Base-by-base conservation (phyloP, 2,113 vertebrate species). In the Cottus gobio region DNA sequence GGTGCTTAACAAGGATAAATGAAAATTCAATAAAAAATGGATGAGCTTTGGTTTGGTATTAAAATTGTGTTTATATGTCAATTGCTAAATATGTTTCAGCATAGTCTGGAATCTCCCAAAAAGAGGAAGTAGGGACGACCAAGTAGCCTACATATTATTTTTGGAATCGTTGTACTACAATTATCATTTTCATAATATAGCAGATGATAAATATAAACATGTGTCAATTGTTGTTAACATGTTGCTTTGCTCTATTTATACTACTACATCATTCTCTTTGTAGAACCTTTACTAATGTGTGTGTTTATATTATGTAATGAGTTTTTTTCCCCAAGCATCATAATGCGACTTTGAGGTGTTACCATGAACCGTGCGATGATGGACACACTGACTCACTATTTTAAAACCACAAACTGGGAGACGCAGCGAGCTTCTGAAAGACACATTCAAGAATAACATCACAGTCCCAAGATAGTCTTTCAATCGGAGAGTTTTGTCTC, bases 361-460 rank as follows among this genome's bases (percentile, higher is more conserved):
- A 50, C 48, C 6, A 44, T 56, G 20, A 44, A 62, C 42, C 28
- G 62, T 58, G 36, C 6, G 63, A 22, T 56, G 24, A 56, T 61
- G 73, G 69, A 54, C 44, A 28, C 77, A 18, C n/a, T 7, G 61
- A 81, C 18, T 78, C 78, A 81, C 52, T 62, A 3, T 66, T 54
- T 75, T 31, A 26, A 65, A 66, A 52, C 8, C 31, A 70, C 69
- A 34, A 77, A 50, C 46, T 31, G 34, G 31, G 31, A 5, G 26
- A 52, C 11, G 13, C 31, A 34, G 6, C 68, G 31, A 67, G 24
- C 52, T 39, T 54, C 42, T 52, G 39, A 39, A 39, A 31, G 5
- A 11, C 1, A 34, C 36, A 26, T 42, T 64, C 1, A 67, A 31
- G 15, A 8, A 1, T 15, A 39, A 3, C 30, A 42, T 52, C 30